phyloP scores from a whole-genome alignment of 2,888 invertebrate species.

The Parelbella ahira region DNA sequence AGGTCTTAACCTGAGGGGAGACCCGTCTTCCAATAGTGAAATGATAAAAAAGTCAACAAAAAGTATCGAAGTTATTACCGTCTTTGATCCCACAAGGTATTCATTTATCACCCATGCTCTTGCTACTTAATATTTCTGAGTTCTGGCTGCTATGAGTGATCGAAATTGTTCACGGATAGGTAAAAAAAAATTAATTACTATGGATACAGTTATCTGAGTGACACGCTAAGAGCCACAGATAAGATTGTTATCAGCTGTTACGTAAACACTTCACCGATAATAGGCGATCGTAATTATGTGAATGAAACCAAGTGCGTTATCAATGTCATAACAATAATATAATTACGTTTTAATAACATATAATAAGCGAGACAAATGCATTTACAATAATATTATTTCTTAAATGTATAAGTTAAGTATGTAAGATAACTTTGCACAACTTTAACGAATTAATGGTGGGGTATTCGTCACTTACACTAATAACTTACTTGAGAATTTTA shows the following conservation, averaged over 20 bases:
- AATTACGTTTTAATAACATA: constrained; percentile 20
- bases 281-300: constrained; percentile 9
- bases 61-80: too few species aligned
- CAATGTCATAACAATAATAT: constrained; percentile 10
- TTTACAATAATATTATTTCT: too few species aligned
- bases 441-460: too few species aligned
- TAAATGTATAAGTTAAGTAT: too few species aligned
- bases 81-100: background rate
- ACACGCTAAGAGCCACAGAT: constrained; percentile 6
- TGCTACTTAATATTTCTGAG: background rate
- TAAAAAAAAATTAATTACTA: constrained; percentile 9
- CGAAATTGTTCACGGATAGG: background rate
- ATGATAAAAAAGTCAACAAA: too few species aligned
- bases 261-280: constrained; percentile 12
- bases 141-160: background rate
- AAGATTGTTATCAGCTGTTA: constrained; percentile 9
- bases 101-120: background rate
- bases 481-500: too few species aligned
- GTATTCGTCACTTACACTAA: too few species aligned
- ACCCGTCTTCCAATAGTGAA: too few species aligned
- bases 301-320: constrained; percentile 13
- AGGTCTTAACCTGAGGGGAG: too few species aligned
- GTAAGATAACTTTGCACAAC: too few species aligned
- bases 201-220: constrained; percentile 7
- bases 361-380: too few species aligned